Evolutionary conservation across 2,888 invertebrate species (phyloP).

Genomic region (Schizotus pectinicornis): DNA sequence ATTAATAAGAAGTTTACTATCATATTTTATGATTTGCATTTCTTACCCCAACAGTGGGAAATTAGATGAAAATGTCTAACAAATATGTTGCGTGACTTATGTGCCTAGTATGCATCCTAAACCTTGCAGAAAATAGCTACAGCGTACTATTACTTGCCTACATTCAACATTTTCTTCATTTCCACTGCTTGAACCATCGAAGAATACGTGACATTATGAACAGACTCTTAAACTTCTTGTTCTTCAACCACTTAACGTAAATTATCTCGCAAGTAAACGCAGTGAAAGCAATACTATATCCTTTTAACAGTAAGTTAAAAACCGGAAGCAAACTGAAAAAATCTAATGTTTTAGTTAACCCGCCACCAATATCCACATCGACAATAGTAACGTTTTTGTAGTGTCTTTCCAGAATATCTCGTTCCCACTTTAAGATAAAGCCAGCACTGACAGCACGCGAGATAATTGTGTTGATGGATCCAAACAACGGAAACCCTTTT

Average conservation of each 20-base stretch:
- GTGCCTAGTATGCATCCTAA: no score
- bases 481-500: conserved; percentile 12
- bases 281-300: not conserved
- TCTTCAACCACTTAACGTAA: not conserved
- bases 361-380: not conserved
- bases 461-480: conserved; percentile 7
- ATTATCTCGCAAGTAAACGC: not conserved
- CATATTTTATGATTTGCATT: no score
- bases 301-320: not conserved
- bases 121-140: no score
- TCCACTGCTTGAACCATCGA: no score
- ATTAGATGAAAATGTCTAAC: no score
- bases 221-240: not conserved
- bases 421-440: conserved; percentile 7
- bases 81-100: no score
- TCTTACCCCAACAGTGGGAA: no score
- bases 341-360: not conserved
- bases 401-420: not conserved
- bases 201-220: no score
- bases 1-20: no score
- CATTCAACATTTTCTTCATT: no score
- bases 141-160: no score
- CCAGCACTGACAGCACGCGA: not conserved
- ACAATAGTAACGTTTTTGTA: not conserved
- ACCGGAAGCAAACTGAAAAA: not conserved